A percentile compares a stretch with the other conserved stretches of the same genome.
Evolutionary conservation across 2,888 invertebrate species (phyloP).

Genomic region (Timema podura): DNA sequence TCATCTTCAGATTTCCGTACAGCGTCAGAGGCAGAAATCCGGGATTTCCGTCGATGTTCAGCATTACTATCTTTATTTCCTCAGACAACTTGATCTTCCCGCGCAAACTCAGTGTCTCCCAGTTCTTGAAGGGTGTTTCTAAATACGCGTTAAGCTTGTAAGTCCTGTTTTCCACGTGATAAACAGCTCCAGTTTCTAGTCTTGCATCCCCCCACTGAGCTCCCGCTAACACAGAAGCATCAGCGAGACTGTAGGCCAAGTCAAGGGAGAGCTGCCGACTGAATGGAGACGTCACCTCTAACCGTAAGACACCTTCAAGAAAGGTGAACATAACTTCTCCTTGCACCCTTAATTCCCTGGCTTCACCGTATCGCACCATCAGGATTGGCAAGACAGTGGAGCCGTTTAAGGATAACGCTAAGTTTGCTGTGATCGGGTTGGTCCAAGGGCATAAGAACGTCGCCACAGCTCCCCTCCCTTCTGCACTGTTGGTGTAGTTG

Average conservation of each 20-base stretch:
- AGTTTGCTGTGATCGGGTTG: slow-evolving; percentile 21
- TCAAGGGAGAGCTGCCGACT: slow-evolving; percentile 25
- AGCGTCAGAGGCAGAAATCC: no score
- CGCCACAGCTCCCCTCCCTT: neutral
- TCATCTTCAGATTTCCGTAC: no score
- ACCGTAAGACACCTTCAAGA: slow-evolving; percentile 21
- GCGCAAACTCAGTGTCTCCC: slow-evolving; percentile 29
- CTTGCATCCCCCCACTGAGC: no score
- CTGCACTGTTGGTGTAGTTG: neutral
- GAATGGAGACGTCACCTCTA: slow-evolving; percentile 30
- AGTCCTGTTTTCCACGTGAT: no score
- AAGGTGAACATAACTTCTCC: slow-evolving; percentile 18
- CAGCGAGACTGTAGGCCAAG: slow-evolving; percentile 16
- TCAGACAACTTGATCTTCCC: slow-evolving; percentile 32
- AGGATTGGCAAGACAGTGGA: slow-evolving; percentile 18
- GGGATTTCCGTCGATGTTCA: slow-evolving; percentile 8
- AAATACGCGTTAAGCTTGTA: no score
- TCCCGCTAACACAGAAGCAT: no score
- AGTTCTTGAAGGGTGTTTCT: slow-evolving; percentile 32
- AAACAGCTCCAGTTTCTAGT: no score
- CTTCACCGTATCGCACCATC: slow-evolving; percentile 23
- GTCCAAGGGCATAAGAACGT: slow-evolving; percentile 24
- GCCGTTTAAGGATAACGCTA: slow-evolving; percentile 18
- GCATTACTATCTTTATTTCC: slow-evolving; percentile 26
- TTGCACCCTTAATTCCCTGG: slow-evolving; percentile 27